Percentiles rank a stretch among this genome's conserved stretches.
These are phyloP conservation scores for Neuroterus valhalla DNA, from an alignment of 1,140 invertebrate species.

Conservation along the genomic window DNA sequence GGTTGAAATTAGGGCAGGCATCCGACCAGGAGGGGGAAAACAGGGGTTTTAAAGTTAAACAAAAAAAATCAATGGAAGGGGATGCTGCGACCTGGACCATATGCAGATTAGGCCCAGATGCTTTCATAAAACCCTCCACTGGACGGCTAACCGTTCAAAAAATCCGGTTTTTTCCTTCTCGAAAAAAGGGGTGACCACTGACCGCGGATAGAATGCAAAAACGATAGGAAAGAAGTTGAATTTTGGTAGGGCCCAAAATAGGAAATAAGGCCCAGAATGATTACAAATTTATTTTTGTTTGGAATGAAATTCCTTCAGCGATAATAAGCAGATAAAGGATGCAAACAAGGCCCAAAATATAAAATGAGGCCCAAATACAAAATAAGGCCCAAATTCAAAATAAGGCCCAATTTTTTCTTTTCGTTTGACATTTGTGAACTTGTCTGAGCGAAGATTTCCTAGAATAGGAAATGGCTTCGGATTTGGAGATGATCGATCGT, in stretches of 20 bases:
- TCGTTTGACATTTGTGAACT: no score
- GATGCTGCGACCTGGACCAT: conserved; percentile 68
- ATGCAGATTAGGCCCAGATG: conserved; percentile 73
- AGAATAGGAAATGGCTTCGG: neutral
- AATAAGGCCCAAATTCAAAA: neutral
- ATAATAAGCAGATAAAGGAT: no score
- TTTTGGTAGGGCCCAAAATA: no score
- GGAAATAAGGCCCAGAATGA: no score
- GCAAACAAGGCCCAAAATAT: no score
- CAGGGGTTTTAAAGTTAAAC: conserved; percentile 55
- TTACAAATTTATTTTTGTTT: no score
- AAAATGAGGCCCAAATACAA: no score
- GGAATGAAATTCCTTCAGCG: no score
- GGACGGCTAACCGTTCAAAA: conserved; percentile 58
- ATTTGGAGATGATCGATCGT: neutral
- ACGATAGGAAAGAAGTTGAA: no score
- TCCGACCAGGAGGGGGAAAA: conserved; percentile 33
- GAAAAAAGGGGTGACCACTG: conserved; percentile 46
- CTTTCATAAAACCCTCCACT: conserved; percentile 52
- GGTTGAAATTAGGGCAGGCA: conserved; percentile 64
- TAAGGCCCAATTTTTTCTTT: no score
- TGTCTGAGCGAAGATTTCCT: no score
- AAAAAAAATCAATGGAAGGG: conserved; percentile 59
- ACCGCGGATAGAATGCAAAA: conserved; percentile 18
- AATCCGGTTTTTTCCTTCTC: conserved; percentile 68